Evolutionary conservation across 2,888 invertebrate species (phyloP).

Genomic region (Habrosyne pyritoides): DNA sequence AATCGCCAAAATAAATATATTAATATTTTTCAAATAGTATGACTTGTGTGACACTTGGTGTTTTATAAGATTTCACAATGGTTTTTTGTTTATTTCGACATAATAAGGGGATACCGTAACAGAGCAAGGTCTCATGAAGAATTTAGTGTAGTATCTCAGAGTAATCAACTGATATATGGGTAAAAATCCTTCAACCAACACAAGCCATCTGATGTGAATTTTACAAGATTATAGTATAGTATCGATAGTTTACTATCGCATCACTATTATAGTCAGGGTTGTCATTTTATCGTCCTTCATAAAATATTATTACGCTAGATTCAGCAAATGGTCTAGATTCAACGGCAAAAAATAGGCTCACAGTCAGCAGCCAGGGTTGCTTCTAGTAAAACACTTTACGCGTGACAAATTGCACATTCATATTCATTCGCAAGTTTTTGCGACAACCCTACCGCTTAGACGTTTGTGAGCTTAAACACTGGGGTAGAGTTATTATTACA

Average conservation of each 20-base stretch:
- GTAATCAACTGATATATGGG: too few species aligned
- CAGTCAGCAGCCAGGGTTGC: constrained; percentile 19
- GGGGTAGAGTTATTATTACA: neutral
- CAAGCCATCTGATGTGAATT: too few species aligned
- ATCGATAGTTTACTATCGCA: neutral
- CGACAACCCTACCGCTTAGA: constrained; percentile 30
- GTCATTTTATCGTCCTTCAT: constrained; percentile 11
- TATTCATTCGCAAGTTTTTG: constrained; percentile 48
- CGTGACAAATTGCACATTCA: constrained; percentile 42
- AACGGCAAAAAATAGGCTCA: neutral
- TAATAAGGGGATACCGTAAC: too few species aligned
- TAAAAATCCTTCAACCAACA: too few species aligned
- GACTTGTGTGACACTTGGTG: too few species aligned
- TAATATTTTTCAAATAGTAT: too few species aligned
- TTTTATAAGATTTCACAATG: too few species aligned
- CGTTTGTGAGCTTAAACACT: constrained; percentile 16
- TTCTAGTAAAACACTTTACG: constrained; percentile 15
- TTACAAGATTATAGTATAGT: too few species aligned
- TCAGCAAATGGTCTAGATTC: constrained; percentile 25
- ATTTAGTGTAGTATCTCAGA: too few species aligned
- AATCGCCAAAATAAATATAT: too few species aligned
- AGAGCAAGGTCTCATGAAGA: too few species aligned
- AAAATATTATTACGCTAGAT: constrained; percentile 28
- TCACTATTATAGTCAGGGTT: neutral
- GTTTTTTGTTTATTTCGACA: too few species aligned